These are phyloP conservation scores for Lamprotornis superbus DNA, from an alignment of 2,113 vertebrate genomes.

Conservation along the genomic window DNA sequence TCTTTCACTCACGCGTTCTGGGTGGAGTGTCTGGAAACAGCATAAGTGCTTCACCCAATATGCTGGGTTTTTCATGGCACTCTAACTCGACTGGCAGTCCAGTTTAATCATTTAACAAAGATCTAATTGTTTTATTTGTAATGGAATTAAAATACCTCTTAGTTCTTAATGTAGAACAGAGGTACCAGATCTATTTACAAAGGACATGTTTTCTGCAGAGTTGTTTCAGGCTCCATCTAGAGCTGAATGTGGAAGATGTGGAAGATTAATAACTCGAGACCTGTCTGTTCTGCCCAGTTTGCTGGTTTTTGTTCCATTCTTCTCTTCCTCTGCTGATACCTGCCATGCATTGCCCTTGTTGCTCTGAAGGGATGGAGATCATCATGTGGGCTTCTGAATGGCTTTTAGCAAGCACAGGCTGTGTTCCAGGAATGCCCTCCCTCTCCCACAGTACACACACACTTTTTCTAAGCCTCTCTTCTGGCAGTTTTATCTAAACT, in stretches of 20 bases:
- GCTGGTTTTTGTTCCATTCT: neutral
- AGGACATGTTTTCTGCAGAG: neutral
- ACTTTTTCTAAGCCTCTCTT: neutral
- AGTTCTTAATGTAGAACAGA: neutral
- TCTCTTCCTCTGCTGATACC: neutral
- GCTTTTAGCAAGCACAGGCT: neutral
- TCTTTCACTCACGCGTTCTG: neutral
- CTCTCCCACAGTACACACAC: neutral
- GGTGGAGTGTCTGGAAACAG: neutral
- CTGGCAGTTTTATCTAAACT: neutral
- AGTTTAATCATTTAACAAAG: constrained; percentile 2
- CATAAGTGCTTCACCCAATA: neutral
- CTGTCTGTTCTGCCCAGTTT: neutral
- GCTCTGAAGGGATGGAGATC: neutral
- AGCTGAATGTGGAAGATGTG: neutral
- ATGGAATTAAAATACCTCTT: constrained; percentile 27
- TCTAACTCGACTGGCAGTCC: neutral
- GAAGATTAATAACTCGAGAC: neutral
- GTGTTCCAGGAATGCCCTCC: neutral
- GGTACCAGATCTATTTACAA: neutral
- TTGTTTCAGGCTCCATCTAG: neutral
- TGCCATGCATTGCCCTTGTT: neutral
- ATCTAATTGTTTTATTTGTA: neutral
- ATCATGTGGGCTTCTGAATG: neutral
- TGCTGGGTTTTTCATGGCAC: neutral